phyloP scores from a whole-genome alignment of 2,113 vertebrate genomes.

The Dromas ardeola region DNA sequence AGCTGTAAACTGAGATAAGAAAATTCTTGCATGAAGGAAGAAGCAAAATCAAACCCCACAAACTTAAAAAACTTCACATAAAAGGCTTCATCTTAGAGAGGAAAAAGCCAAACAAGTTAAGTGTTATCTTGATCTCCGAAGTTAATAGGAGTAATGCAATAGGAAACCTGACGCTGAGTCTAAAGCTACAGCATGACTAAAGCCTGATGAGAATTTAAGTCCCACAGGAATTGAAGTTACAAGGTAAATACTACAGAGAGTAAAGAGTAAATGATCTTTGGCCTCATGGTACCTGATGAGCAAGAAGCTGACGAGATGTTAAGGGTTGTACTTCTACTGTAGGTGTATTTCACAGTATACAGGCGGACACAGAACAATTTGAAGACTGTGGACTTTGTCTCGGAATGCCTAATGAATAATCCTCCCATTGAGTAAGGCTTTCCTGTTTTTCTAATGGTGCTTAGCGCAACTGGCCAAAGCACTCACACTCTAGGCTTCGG shows the following conservation, averaged over 20 bases:
- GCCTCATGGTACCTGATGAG: background rate
- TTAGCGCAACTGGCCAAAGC: background rate
- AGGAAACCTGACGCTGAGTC: constrained; percentile 11
- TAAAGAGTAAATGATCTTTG: background rate
- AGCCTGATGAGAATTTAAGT: background rate
- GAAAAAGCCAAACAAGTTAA: background rate
- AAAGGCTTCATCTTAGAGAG: background rate
- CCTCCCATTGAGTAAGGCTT: background rate
- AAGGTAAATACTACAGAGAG: background rate
- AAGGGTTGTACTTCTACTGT: background rate
- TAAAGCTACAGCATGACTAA: background rate
- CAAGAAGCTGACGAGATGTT: background rate
- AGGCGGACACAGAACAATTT: background rate
- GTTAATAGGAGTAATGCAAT: background rate
- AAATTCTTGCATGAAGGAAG: background rate
- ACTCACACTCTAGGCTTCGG: background rate
- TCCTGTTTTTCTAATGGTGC: background rate
- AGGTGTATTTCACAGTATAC: background rate
- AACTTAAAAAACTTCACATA: background rate
- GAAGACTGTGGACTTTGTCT: background rate
- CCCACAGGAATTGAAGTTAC: background rate
- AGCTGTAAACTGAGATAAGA: background rate
- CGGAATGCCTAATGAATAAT: background rate
- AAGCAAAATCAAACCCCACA: background rate
- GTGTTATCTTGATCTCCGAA: background rate